A percentile compares a stretch with the other conserved stretches of the same genome.
phyloP scores from a whole-genome alignment of 2,797 vertebrate genomes.

The Benthosema pterotum region DNA sequence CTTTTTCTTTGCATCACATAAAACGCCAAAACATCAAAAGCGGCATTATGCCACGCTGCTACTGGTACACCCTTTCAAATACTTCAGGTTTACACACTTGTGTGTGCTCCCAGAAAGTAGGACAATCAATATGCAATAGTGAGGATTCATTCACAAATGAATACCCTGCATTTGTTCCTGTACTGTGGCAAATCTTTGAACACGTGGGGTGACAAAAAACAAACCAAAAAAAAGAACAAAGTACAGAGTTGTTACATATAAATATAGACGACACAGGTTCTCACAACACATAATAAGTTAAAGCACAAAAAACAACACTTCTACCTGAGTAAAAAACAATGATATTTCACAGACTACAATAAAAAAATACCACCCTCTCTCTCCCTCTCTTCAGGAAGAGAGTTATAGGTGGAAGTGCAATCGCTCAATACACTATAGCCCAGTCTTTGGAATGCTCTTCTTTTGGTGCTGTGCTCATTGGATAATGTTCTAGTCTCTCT shows the following conservation, averaged over 20 bases:
- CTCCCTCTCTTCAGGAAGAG: conserved; percentile 21
- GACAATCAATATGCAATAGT: conserved; percentile 10
- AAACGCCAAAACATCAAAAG: conserved; percentile 51
- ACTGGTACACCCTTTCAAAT: conserved; percentile 9
- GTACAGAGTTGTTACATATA: conserved; percentile 60
- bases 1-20: conserved; percentile 51
- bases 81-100: conserved; percentile 7
- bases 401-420: conserved; percentile 53
- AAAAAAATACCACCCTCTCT: conserved; percentile 13
- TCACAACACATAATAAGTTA: conserved; percentile 65
- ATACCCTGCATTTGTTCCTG: conserved; percentile 25
- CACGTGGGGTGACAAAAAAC: conserved; percentile 23
- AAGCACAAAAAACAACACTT: conserved; percentile 60
- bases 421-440: conserved; percentile 40
- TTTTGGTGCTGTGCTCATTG: conserved; percentile 74
- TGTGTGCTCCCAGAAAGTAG: conserved; percentile 30
- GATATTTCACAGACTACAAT: conserved; percentile 66
- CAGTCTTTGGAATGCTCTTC: conserved; percentile 77
- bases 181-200: conserved; percentile 24
- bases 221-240: neutral
- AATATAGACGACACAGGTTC: conserved; percentile 55
- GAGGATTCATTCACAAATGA: conserved; percentile 17
- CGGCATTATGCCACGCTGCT: conserved; percentile 13
- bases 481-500: conserved; percentile 27
- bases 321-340: conserved; percentile 72